Evolutionary conservation across 2,113 vertebrate genomes (phyloP).

Genomic region (Empidonax alnorum): DNA sequence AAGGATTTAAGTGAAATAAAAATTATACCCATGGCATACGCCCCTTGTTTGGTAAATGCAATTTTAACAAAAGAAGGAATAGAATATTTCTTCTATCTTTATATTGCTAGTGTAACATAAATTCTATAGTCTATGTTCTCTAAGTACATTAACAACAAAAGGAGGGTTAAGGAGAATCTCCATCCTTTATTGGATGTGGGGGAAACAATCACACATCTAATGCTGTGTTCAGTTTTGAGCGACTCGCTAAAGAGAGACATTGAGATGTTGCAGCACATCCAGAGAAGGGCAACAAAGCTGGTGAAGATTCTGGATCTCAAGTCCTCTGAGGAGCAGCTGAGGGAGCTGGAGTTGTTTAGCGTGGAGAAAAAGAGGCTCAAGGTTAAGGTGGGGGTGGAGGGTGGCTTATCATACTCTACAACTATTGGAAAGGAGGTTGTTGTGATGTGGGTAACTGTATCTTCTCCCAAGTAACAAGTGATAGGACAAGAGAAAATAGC

Average conservation of each 20-base stretch:
- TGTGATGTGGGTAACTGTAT: not conserved
- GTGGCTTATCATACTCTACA: not conserved
- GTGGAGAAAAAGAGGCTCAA: not conserved
- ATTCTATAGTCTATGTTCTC: not conserved
- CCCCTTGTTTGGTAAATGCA: not conserved
- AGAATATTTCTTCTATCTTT: not conserved
- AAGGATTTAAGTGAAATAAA: not conserved
- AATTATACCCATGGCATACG: not conserved
- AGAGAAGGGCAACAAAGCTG: not conserved
- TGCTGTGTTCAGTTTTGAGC: not conserved
- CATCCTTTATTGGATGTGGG: not conserved
- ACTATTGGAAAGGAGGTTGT: not conserved
- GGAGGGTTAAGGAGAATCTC: not conserved
- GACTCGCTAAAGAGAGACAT: not conserved
- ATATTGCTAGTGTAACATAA: not conserved
- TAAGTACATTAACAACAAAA: not conserved
- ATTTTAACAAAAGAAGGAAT: not conserved
- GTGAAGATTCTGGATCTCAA: not conserved
- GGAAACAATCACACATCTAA: accelerated
- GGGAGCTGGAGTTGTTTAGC: not conserved
- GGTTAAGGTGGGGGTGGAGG: accelerated
- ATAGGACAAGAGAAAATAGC: not conserved
- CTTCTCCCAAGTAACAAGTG: not conserved
- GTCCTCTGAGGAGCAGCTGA: not conserved
- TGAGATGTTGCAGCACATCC: not conserved